Percentiles rank a stretch among this genome's conserved stretches.
phyloP scores from a whole-genome alignment of 1,140 invertebrate genomes.

The Mactra quadrangularis region DNA sequence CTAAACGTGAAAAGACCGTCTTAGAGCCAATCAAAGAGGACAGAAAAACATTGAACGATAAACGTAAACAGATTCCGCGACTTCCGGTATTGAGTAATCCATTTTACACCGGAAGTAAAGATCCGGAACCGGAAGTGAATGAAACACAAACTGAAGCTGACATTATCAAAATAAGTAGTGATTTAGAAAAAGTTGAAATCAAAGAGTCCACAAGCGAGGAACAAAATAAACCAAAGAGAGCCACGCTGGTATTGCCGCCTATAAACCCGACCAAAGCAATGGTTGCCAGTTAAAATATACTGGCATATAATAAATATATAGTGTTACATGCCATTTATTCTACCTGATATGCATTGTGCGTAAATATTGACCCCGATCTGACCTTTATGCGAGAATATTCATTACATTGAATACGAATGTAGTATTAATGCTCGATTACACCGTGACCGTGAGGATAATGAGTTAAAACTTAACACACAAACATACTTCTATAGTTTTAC shows the following conservation, averaged over 20 bases:
- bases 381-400: too few relatives aligned
- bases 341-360: too few relatives aligned
- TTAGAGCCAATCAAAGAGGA: constrained; percentile 43
- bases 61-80: neutral
- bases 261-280: constrained; percentile 39
- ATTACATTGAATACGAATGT: too few relatives aligned
- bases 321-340: too few relatives aligned
- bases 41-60: constrained; percentile 2
- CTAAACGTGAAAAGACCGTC: constrained; percentile 38
- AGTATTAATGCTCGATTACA: too few relatives aligned
- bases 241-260: constrained; percentile 31
- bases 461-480: too few relatives aligned
- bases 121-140: constrained; percentile 10
- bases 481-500: too few relatives aligned
- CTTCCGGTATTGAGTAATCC: constrained; percentile 42
- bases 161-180: constrained; percentile 41
- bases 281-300: constrained; percentile 19
- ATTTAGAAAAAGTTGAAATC: constrained; percentile 39
- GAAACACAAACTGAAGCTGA: constrained; percentile 23
- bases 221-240: neutral
- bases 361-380: too few relatives aligned
- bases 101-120: constrained; percentile 25
- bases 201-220: neutral
- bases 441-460: too few relatives aligned
- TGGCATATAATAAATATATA: too few relatives aligned